Evolutionary conservation across 2,797 vertebrate species (phyloP).

Genomic region (Heteromormyrus szaboi): DNA sequence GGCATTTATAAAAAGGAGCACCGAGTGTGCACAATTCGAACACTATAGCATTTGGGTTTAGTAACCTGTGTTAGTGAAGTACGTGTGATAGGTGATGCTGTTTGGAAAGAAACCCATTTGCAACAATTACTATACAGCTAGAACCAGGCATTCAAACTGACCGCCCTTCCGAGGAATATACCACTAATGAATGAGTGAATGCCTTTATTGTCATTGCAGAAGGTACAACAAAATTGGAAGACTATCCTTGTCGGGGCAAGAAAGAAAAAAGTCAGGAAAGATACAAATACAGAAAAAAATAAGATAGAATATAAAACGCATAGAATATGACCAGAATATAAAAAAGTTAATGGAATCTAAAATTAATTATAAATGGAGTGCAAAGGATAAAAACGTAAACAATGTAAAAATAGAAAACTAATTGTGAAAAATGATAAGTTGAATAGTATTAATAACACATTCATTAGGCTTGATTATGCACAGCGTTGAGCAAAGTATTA

Average conservation of each 20-base stretch:
- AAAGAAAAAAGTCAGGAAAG: not conserved
- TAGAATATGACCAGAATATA: not conserved
- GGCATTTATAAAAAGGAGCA: not conserved
- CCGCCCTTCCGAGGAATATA: not conserved
- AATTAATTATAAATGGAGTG: not conserved
- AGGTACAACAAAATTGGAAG: not conserved
- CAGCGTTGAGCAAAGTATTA: not conserved
- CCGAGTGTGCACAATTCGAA: not conserved
- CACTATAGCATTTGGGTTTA: not conserved
- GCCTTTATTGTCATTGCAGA: not conserved
- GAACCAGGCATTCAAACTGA: not conserved
- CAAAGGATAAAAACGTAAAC: not conserved
- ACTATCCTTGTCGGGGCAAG: not conserved
- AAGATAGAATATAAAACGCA: not conserved
- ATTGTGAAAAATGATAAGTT: not conserved
- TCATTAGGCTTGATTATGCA: not conserved
- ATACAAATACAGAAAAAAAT: not conserved
- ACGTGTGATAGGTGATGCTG: not conserved
- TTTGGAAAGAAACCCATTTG: not conserved
- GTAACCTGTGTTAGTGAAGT: not conserved
- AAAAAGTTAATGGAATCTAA: not conserved
- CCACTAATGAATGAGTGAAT: not conserved
- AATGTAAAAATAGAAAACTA: not conserved
- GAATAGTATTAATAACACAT: not conserved
- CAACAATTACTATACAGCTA: not conserved